A percentile compares a stretch with the other conserved stretches of the same genome.
phyloP scores from a whole-genome alignment of 2,888 invertebrate genomes.

The Pimpla rufipes region DNA sequence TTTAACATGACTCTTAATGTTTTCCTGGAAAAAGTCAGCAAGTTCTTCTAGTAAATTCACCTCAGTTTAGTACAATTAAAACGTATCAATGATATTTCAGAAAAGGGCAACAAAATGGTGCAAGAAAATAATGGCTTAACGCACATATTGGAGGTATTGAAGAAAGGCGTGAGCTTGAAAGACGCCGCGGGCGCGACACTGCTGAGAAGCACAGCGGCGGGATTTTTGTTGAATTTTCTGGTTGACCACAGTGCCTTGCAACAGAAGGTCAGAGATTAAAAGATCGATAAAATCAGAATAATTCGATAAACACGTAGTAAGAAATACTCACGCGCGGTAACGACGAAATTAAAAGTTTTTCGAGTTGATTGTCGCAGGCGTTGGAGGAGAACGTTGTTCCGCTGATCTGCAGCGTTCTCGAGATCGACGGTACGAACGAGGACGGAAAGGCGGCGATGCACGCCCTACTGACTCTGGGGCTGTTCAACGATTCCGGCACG shows the following conservation, averaged over 20 bases:
- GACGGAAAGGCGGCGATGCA: constrained; percentile 86
- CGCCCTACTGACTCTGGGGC: constrained; percentile 86
- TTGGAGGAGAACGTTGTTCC: constrained; percentile 86
- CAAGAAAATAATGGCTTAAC: constrained; percentile 86
- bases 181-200: constrained; percentile 79
- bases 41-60: too few species aligned
- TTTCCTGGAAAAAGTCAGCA: too few species aligned
- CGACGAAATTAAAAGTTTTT: not conserved
- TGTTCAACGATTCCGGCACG: constrained; percentile 85
- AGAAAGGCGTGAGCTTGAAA: constrained; percentile 73
- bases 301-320: constrained; percentile 87
- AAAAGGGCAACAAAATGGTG: constrained; percentile 80
- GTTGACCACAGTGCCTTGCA: constrained; percentile 91
- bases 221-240: constrained; percentile 92
- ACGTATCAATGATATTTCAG: constrained; percentile 70
- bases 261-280: constrained; percentile 83
- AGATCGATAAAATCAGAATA: constrained; percentile 73
- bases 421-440: constrained; percentile 82
- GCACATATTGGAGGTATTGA: constrained; percentile 78
- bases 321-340: constrained; percentile 66
- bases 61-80: too few species aligned
- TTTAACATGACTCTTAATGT: too few species aligned
- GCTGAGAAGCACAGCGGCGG: constrained; percentile 90
- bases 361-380: constrained; percentile 78
- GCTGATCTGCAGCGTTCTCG: constrained; percentile 85